Evolutionary conservation across 1,140 invertebrate species (phyloP).

Genomic region (Microplitis demolitor): DNA sequence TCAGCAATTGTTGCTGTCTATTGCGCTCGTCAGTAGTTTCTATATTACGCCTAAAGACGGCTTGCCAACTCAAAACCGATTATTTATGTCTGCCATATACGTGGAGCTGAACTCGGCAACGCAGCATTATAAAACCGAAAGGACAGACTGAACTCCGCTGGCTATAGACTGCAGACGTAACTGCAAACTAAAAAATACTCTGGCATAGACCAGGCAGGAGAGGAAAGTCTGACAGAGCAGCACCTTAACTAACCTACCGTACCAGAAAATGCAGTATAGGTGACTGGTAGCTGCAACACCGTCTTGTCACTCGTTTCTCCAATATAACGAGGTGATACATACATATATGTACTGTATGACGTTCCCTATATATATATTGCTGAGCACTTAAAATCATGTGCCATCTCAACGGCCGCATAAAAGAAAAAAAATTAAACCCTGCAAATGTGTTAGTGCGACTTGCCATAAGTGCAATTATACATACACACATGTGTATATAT

Average conservation of each 20-base stretch:
- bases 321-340: slow-evolving; percentile 41
- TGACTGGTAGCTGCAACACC: slow-evolving; percentile 22
- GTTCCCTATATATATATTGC: background rate
- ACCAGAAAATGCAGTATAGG: slow-evolving; percentile 27
- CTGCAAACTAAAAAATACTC: background rate
- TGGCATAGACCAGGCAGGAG: background rate
- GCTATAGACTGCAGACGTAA: too few species aligned
- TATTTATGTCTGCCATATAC: slow-evolving; percentile 42
- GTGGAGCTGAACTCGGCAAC: background rate
- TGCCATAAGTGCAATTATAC: slow-evolving; percentile 13
- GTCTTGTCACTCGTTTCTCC: slow-evolving; percentile 32
- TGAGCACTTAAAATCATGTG: slow-evolving; percentile 5
- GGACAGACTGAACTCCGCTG: too few species aligned
- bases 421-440: background rate
- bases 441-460: background rate
- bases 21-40: too few species aligned
- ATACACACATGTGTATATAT: background rate
- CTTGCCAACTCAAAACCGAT: slow-evolving; percentile 31
- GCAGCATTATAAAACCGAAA: background rate
- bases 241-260: slow-evolving; percentile 49
- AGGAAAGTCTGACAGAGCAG: slow-evolving; percentile 36
- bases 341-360: slow-evolving; percentile 5
- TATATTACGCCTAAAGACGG: background rate
- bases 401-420: slow-evolving; percentile 14
- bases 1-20: too few species aligned